Percentiles rank a stretch among this genome's conserved stretches.
Evolutionary conservation across 1,140 invertebrate species (phyloP).

Genomic region (Lordiphosa clarofinis): DNA sequence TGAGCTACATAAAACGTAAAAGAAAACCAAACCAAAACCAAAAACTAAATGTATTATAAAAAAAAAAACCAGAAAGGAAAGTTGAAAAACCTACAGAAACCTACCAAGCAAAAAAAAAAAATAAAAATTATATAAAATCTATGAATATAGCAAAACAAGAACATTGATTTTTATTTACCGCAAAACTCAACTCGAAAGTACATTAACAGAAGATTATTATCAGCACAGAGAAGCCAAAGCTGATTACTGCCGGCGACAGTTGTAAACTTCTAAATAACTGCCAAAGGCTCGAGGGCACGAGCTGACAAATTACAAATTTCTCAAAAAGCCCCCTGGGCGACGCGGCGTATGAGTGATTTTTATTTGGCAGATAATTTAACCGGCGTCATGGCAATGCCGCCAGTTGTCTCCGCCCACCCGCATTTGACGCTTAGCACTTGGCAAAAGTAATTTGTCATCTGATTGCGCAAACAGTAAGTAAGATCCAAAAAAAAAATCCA

Average conservation of each 20-base stretch:
- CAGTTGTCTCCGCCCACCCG: constrained; percentile 6
- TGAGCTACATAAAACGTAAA: constrained; percentile 28
- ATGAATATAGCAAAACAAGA: constrained; percentile 29
- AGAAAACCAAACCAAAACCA: constrained; percentile 42
- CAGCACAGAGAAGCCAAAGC: constrained; percentile 58
- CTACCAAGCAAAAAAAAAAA: constrained; percentile 34
- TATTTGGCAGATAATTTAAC: constrained; percentile 73
- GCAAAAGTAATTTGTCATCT: constrained; percentile 64
- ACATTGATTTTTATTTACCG: constrained; percentile 20
- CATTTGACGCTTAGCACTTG: constrained; percentile 12
- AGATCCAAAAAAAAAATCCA: constrained; percentile 9
- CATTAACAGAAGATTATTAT: constrained; percentile 61
- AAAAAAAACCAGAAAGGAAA: constrained; percentile 43
- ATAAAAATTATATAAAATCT: constrained; percentile 46
- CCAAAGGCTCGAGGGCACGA: constrained; percentile 23
- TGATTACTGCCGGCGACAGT: constrained; percentile 68
- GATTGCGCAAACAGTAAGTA: constrained; percentile 26
- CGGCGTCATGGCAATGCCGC: constrained; percentile 61
- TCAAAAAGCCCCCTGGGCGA: constrained; percentile 33
- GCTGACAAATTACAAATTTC: constrained; percentile 63
- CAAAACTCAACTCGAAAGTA: constrained; percentile 31
- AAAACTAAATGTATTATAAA: constrained; percentile 55
- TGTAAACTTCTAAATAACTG: constrained; percentile 71
- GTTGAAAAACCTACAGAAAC: constrained; percentile 44
- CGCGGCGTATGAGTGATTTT: constrained; percentile 69